Evolutionary conservation across 2,113 vertebrate genomes (phyloP), one percentile per base, ranked within the genome.

Genomic region (Spheniscus mendiculus): DNA sequence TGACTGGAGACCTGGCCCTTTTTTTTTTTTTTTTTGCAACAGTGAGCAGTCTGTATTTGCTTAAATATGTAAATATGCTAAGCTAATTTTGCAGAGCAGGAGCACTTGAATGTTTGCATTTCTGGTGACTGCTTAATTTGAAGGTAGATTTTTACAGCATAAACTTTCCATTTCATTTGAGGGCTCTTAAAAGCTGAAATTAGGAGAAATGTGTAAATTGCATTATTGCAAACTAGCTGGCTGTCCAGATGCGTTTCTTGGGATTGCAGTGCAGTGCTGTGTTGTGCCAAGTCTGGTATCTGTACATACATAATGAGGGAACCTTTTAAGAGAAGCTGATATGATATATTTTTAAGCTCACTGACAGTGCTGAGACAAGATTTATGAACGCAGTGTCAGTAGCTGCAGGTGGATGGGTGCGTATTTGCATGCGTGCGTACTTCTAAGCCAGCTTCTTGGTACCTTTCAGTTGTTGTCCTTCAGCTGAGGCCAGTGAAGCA

Each of bases 351-450:
- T 89, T 23, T 71, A 58, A 80, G 53, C 47, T 85, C 23, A 36
- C 15, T 32, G 25, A 3, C 23, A 42, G 52, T 0, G 0, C 47
- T 67, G 49, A 72, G 53, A 30, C 3, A 3, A 80, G 59, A 90
- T 79, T 55, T 2, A 7, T 26, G 36, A 65, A 16, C 3, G 7
- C 5, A 0, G 23, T 19, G 42, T 66, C 70, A 38, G 20, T 40
- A 50, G 36, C 42, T 79, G 73, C n/a, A 36, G 25, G 42, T 82
- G 25, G 49, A 58, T 1, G 7, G 36, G 45, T n/a, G 5, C 2
- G 3, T 71, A 8, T 82, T 58, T 74, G 36, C 34, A 13, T 23
- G 17, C 0, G 0, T 32, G 25, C 1, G 0, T 76, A 47, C 44
- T 79, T 87, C 62, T 56, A 59, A 47, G 38, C 29, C 87, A 91